Conservation (phyloP, 2,888 invertebrate genomes). For the Latheticus oryzae region DNA sequence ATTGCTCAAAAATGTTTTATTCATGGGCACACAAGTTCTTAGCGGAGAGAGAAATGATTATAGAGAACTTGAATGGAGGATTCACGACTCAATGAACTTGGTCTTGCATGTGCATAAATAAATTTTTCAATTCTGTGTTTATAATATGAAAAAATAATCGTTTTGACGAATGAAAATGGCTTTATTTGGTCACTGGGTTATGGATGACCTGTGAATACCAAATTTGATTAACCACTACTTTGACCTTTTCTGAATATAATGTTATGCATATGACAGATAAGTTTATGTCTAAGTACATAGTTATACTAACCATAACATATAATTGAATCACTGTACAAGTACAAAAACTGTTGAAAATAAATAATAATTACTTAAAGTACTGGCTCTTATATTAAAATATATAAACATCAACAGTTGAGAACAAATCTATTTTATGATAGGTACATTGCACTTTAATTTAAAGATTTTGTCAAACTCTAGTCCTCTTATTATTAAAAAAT, state of each 20-base stretch:
- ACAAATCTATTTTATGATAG: slow-evolving; percentile 56
- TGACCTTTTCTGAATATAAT: slow-evolving; percentile 35
- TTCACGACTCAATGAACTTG: slow-evolving; percentile 15
- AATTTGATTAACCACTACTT: slow-evolving; percentile 37
- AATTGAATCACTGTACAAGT: slow-evolving; percentile 59
- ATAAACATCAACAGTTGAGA: slow-evolving; percentile 66
- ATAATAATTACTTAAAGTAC: slow-evolving; percentile 65
- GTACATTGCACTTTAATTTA: slow-evolving; percentile 60
- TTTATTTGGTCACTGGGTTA: slow-evolving; percentile 19
- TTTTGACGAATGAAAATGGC: slow-evolving; percentile 15
- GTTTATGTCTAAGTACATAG: slow-evolving; percentile 54
- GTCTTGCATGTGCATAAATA: slow-evolving; percentile 30
- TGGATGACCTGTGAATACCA: slow-evolving; percentile 33
- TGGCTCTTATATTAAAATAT: slow-evolving; percentile 67
- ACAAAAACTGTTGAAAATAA: slow-evolving; percentile 61
- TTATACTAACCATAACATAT: slow-evolving; percentile 49
- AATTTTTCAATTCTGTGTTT: too few species aligned
- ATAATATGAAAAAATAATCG: slow-evolving; percentile 1
- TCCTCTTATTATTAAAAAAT: slow-evolving; percentile 46
- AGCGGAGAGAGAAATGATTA: slow-evolving; percentile 11
- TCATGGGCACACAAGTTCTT: slow-evolving; percentile 27
- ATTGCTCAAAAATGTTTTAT: slow-evolving; percentile 26
- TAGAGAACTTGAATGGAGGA: not conserved
- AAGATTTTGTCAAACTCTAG: slow-evolving; percentile 45
- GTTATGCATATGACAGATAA: slow-evolving; percentile 49